phyloP scores from a whole-genome alignment of 2,113 vertebrate genomes.

The Fregata magnificens region DNA sequence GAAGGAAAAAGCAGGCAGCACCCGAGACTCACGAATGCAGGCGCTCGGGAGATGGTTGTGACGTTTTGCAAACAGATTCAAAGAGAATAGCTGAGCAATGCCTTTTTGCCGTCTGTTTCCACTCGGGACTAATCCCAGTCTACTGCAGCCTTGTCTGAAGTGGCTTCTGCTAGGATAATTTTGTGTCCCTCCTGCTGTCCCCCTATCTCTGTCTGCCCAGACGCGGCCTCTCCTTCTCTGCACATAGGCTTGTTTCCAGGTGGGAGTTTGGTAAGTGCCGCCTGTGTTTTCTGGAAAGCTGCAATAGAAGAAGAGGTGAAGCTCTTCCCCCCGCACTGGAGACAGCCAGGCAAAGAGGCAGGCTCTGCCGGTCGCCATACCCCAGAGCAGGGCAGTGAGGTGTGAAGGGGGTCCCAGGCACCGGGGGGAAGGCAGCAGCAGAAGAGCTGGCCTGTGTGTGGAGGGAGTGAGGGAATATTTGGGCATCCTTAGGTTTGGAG shows the following conservation, averaged over 20 bases:
- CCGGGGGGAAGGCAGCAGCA: background rate
- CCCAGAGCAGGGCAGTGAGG: background rate
- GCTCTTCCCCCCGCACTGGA: background rate
- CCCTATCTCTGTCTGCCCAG: background rate
- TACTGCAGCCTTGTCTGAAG: background rate
- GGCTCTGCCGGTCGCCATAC: accelerated
- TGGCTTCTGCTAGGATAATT: background rate
- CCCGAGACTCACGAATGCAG: background rate
- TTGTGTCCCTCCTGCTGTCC: background rate
- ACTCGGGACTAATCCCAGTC: background rate
- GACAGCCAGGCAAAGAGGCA: background rate
- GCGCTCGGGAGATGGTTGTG: accelerated
- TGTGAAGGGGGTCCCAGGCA: background rate
- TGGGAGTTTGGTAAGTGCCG: background rate
- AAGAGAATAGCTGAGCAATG: background rate
- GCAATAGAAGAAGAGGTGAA: background rate
- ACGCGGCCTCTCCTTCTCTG: background rate
- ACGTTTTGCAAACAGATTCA: no score
- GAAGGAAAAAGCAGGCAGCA: background rate
- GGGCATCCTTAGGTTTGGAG: background rate
- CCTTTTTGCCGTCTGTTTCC: accelerated
- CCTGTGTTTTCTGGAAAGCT: background rate
- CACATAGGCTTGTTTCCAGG: background rate
- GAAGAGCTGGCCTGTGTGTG: background rate
- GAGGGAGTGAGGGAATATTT: background rate